Percentiles rank a stretch among this genome's conserved stretches.
Conservation (phyloP, 2,797 vertebrate genomes). For the Allobates femoralis region DNA sequence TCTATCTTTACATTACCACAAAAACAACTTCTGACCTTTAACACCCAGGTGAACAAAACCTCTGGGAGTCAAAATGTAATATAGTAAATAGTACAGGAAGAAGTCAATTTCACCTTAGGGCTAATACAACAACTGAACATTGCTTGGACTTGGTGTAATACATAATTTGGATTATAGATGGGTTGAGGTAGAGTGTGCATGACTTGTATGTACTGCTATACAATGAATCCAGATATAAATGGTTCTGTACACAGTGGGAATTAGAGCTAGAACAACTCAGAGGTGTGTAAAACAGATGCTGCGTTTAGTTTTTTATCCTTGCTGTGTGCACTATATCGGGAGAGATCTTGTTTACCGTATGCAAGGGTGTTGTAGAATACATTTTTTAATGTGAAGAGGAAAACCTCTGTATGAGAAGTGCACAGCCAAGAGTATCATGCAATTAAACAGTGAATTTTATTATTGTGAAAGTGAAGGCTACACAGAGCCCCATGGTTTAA, state of each 20-base stretch:
- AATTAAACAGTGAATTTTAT: no score
- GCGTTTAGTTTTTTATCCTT: background rate
- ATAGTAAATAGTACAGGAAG: background rate
- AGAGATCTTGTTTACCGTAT: background rate
- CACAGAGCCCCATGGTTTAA: no score
- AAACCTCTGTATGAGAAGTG: no score
- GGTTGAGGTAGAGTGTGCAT: background rate
- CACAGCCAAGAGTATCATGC: no score
- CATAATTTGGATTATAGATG: background rate
- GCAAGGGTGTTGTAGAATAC: no score
- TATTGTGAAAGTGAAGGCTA: no score
- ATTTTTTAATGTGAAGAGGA: background rate
- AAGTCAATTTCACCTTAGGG: conserved; percentile 15
- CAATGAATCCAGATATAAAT: background rate
- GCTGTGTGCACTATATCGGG: background rate
- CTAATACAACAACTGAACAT: background rate
- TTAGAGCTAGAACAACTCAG: background rate
- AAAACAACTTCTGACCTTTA: conserved; percentile 26
- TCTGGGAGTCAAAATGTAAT: background rate
- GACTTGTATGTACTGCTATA: background rate
- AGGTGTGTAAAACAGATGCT: background rate
- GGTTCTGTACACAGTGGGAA: background rate
- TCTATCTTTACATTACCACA: conserved; percentile 10
- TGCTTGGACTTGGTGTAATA: background rate
- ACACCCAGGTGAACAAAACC: background rate